Evolutionary conservation across 2,888 invertebrate genomes (phyloP).

Genomic region (Calameuta pallipes): DNA sequence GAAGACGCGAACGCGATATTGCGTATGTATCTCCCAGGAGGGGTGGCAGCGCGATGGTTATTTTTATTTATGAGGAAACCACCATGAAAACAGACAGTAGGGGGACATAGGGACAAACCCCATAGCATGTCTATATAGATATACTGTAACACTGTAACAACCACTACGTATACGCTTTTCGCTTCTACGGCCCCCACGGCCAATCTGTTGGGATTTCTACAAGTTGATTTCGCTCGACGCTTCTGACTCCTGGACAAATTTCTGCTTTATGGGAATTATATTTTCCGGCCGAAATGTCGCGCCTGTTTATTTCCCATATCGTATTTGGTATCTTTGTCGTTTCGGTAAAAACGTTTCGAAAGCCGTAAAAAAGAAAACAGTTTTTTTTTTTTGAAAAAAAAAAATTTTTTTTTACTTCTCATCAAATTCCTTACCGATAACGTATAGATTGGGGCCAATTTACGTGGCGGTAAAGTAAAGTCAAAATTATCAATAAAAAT

Average conservation of each 20-base stretch:
- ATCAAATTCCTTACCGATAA: no score
- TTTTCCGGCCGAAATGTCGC: conserved; percentile 2
- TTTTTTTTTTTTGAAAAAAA: neutral
- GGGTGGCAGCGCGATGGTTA: conserved; percentile 57
- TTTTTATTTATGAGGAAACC: conserved; percentile 67
- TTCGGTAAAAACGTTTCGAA: no score
- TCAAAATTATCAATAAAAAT: conserved; percentile 6
- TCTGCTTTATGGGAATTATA: conserved; percentile 21
- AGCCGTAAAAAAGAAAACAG: no score
- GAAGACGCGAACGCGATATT: conserved; percentile 54
- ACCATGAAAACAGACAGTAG: conserved; percentile 54
- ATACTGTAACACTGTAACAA: no score
- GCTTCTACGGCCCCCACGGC: conserved; percentile 35
- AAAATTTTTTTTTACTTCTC: neutral
- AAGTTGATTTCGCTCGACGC: conserved; percentile 58
- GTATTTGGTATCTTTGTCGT: no score
- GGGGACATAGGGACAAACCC: conserved; percentile 29
- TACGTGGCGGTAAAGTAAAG: neutral
- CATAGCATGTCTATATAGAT: no score
- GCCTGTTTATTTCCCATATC: no score
- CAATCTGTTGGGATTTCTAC: conserved; percentile 63
- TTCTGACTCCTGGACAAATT: conserved; percentile 14
- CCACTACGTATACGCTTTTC: neutral
- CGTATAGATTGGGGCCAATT: no score
- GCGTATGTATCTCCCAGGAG: conserved; percentile 53